A percentile compares a stretch with the other conserved stretches of the same genome.
Conservation (phyloP, 2,797 vertebrate species). For the Agapornis canus region DNA sequence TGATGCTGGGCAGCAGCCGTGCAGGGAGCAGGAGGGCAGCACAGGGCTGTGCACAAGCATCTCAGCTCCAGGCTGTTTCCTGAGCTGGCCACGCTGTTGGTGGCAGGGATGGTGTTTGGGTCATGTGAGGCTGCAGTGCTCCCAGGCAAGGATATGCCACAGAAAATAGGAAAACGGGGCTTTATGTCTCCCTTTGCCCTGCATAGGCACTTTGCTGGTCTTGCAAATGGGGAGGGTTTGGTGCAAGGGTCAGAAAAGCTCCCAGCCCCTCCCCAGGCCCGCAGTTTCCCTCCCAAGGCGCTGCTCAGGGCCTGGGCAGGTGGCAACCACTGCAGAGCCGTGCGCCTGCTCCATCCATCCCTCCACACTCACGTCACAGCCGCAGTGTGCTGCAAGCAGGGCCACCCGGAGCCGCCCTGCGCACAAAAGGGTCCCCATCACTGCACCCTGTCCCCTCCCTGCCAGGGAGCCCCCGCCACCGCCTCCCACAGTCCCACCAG, state of each 20-base stretch:
- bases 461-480: background rate
- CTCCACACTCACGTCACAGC: background rate
- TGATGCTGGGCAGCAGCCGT: background rate
- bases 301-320: background rate
- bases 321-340: background rate
- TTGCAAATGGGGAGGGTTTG: background rate
- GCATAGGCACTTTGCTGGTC: accelerated
- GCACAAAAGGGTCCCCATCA: slow-evolving; percentile 16
- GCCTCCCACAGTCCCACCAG: accelerated
- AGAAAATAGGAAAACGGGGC: background rate
- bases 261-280: background rate
- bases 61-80: background rate
- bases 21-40: background rate
- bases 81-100: background rate
- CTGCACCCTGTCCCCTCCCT: background rate
- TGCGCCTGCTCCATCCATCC: slow-evolving; percentile 11
- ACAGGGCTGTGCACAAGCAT: accelerated
- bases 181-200: background rate
- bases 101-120: background rate
- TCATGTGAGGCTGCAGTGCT: background rate
- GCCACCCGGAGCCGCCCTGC: background rate
- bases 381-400: background rate
- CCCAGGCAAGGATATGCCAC: background rate
- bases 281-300: background rate
- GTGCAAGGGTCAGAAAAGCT: background rate